phyloP scores from a whole-genome alignment of 1,140 invertebrate species.

The Globodera rostochiensis region DNA sequence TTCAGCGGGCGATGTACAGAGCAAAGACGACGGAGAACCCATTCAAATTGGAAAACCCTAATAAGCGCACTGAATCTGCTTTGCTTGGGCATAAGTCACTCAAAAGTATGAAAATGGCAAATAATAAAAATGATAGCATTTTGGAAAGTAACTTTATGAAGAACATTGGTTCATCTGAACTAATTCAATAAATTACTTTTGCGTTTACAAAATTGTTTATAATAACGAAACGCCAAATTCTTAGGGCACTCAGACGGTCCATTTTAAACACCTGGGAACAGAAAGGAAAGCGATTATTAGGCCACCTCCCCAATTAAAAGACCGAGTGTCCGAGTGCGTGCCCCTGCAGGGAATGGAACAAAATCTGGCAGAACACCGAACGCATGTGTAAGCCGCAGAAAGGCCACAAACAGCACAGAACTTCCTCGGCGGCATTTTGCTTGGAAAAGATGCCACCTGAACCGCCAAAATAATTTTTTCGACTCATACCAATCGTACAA shows the following conservation, averaged over 20 bases:
- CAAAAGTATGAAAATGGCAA: no score
- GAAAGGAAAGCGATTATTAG: background rate
- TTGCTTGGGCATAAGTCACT: no score
- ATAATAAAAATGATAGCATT: background rate
- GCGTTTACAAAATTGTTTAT: background rate
- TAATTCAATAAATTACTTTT: background rate
- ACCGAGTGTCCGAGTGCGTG: conserved; percentile 32
- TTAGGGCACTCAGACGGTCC: background rate
- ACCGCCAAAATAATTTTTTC: background rate
- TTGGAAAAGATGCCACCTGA: conserved; percentile 18
- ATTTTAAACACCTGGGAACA: conserved; percentile 20
- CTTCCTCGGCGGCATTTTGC: conserved; percentile 24
- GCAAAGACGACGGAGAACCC: background rate
- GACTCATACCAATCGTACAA: no score
- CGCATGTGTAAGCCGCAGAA: conserved; percentile 30
- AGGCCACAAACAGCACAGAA: conserved; percentile 35
- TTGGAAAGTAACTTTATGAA: no score
- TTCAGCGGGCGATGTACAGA: background rate
- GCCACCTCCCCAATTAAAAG: background rate
- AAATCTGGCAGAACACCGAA: conserved; percentile 28
- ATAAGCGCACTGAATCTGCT: no score
- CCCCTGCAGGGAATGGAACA: conserved; percentile 32
- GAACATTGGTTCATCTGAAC: background rate
- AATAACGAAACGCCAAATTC: background rate
- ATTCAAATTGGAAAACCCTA: background rate